phyloP scores from a whole-genome alignment of 2,888 invertebrate species.

The Gastrophysa polygoni region DNA sequence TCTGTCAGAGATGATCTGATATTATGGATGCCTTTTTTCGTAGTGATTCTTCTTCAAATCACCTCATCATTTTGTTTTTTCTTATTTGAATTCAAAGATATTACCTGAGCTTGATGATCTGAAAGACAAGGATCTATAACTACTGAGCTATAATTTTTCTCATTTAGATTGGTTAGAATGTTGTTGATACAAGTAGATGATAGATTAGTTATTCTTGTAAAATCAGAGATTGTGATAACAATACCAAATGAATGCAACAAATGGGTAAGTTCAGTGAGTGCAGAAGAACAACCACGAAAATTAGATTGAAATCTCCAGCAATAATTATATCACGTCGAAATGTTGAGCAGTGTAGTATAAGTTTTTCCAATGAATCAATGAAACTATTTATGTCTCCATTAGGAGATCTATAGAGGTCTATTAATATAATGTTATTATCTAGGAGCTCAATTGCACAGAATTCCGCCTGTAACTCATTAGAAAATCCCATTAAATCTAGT shows the following conservation, averaged over 20 bases:
- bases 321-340: background rate
- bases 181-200: conserved; percentile 3
- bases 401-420: background rate
- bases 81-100: background rate
- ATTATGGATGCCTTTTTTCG: background rate
- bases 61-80: background rate
- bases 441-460: conserved; percentile 2
- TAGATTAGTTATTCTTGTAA: background rate
- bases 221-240: background rate
- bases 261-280: background rate
- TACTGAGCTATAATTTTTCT: background rate
- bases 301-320: conserved; percentile 4
- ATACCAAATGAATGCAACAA: background rate
- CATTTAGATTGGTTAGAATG: conserved; percentile 2
- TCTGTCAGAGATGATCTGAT: background rate
- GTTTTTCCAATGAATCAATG: background rate
- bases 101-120: background rate
- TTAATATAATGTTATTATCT: background rate
- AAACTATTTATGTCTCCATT: background rate
- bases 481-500: background rate
- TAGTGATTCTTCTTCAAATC: background rate
- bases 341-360: background rate
- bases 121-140: background rate
- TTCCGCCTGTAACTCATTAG: background rate
- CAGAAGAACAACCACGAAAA: background rate